phyloP scores from a whole-genome alignment of 2,888 invertebrate species.

The Standfussiana lucernea region DNA sequence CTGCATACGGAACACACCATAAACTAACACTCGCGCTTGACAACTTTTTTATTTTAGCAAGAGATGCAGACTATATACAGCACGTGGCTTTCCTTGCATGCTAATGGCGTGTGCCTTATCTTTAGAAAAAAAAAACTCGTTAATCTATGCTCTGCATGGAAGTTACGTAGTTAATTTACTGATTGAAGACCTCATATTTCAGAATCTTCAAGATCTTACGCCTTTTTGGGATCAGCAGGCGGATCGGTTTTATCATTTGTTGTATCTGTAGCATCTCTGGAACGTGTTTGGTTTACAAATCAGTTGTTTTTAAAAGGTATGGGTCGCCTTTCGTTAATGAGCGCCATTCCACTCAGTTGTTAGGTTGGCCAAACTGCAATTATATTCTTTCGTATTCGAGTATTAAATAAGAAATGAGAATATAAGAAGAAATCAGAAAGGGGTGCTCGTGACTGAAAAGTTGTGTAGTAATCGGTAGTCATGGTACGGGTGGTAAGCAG shows the following conservation, averaged over 20 bases:
- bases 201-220: constrained; percentile 47
- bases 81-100: constrained; percentile 53
- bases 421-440: not conserved
- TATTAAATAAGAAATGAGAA: too few relatives aligned
- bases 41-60: constrained; percentile 53
- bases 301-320: constrained; percentile 2
- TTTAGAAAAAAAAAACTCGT: constrained; percentile 57
- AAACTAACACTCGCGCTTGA: constrained; percentile 55
- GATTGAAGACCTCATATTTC: constrained; percentile 35
- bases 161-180: constrained; percentile 41
- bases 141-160: constrained; percentile 53
- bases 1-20: constrained; percentile 57
- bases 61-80: constrained; percentile 58
- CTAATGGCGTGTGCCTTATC: constrained; percentile 50
- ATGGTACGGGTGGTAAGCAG: too few relatives aligned
- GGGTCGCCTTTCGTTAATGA: constrained; percentile 43
- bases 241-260: constrained; percentile 16
- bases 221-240: constrained; percentile 34
- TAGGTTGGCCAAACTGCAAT: not conserved
- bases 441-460: not conserved
- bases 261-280: constrained; percentile 19
- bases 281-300: constrained; percentile 47
- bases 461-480: not conserved
- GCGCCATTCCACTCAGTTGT: constrained; percentile 1
- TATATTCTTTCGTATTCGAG: too few relatives aligned